Percentiles rank a stretch among this genome's conserved stretches.
Conservation (phyloP, 2,888 invertebrate species). For the Caenorhabditis sinica region DNA sequence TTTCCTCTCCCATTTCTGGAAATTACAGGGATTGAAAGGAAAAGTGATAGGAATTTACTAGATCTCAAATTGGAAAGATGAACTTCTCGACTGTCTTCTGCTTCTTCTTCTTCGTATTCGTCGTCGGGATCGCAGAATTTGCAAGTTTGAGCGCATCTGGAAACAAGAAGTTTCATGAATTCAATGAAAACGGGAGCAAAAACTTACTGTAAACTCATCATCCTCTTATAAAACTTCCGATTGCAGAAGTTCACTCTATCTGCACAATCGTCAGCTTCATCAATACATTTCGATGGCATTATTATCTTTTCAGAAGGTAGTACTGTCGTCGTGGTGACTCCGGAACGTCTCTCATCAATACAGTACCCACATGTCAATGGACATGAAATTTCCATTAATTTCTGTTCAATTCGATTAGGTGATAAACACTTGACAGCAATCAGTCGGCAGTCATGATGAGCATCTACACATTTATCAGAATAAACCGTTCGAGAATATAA, state of each 20-base stretch:
- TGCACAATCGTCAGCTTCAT: conserved; percentile 60
- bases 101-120: conserved; percentile 49
- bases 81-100: conserved; percentile 51
- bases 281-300: conserved; percentile 36
- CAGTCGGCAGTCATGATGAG: conserved; percentile 49
- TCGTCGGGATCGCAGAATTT: conserved; percentile 61
- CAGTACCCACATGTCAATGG: conserved; percentile 63
- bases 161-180: background rate
- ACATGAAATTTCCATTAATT: conserved; percentile 63
- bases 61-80: conserved; percentile 35
- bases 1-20: conserved; percentile 57
- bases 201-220: conserved; percentile 63
- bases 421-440: conserved; percentile 65
- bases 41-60: conserved; percentile 16
- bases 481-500: background rate
- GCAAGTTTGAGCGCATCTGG: conserved; percentile 57
- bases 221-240: conserved; percentile 47
- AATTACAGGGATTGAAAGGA: background rate
- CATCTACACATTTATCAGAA: conserved; percentile 48
- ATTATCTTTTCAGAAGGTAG: conserved; percentile 13
- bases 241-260: conserved; percentile 51
- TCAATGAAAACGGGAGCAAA: too few relatives aligned
- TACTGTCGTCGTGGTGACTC: background rate
- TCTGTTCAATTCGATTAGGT: conserved; percentile 63
- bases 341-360: background rate